phyloP scores from a whole-genome alignment of 2,888 invertebrate species.

The Noctua janthina region DNA sequence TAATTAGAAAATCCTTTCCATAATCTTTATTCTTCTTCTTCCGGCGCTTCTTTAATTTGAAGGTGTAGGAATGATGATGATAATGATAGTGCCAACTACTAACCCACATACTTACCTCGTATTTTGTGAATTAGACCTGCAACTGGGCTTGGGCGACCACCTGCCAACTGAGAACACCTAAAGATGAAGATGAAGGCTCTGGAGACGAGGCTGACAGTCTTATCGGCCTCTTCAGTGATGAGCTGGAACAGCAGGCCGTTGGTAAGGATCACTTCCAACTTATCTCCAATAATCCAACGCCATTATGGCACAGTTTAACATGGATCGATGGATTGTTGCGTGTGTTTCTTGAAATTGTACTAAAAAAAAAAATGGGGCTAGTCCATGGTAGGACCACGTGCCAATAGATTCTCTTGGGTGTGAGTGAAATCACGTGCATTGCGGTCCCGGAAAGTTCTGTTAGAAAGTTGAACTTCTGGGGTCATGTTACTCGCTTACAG shows the following conservation, averaged over 20 bases:
- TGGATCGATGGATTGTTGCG: no score
- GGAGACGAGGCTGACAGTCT: constrained; percentile 64
- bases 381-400: no score
- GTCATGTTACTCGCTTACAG: neutral
- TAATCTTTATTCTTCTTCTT: neutral
- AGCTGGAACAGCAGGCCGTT: constrained; percentile 65
- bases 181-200: constrained; percentile 68
- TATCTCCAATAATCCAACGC: neutral
- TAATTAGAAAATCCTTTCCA: constrained; percentile 49
- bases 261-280: constrained; percentile 53
- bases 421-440: no score
- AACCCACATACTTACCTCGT: neutral
- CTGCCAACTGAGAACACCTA: constrained; percentile 72
- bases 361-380: no score
- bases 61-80: neutral
- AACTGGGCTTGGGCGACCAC: constrained; percentile 72
- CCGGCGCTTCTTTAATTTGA: neutral
- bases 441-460: neutral
- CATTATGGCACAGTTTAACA: neutral
- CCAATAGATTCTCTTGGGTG: no score
- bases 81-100: neutral
- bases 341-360: no score
- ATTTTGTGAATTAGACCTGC: constrained; percentile 72
- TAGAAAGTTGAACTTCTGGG: neutral
- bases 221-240: constrained; percentile 66